Base-by-base conservation (phyloP, 2,888 invertebrate genomes). In the Taenaris catops region DNA sequence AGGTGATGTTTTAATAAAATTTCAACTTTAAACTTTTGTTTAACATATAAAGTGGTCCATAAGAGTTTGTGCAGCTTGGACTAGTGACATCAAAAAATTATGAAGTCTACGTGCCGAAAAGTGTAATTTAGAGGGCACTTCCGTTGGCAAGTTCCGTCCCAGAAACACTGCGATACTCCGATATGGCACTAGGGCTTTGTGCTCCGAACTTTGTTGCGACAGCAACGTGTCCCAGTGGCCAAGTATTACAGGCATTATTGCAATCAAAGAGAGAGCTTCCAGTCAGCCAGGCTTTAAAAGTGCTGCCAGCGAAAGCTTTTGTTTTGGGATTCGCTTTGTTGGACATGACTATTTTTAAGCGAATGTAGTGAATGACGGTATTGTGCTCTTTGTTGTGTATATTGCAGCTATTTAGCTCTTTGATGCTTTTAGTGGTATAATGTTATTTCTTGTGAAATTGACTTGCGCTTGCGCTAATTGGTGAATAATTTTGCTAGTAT, bases 111-210 rank as follows among this genome's bases (percentile, higher is more conserved):
- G 5, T 3, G 7, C 51, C 56, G 53, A 65, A 73, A 73, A 65
- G 70, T 73, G 73, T 73, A 73, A 70, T 53, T 61, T 57, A 51
- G 44, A 69, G 63, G 49, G 56, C 53, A 40, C 62, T 70, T 49
- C 52, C 38, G 49, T 44, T 46, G 51, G 51, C 55, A 65, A 72
- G 72, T 58, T 21, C 21, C 18, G 7, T 32, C 8, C 25, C 8
- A 25, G 14, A 29, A 25, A 25, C 24, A 8, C 17, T 21, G 14
- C 21, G 31, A 23, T 18, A 25, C 31, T 23, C 31, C 31, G 31
- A 25, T 32, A 24, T 11, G 18, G 24, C 11, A 32, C 17, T 24
- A 25, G 10, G 17, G 31, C 31, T 23, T 32, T 32, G 32, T 25
- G 11, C 24, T 18, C 7, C 10, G 32, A 21, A 10, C 31, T 23